Percentiles rank a stretch among this genome's conserved stretches.
These are phyloP conservation scores for Drosophila birchii DNA, from an alignment of 2,888 invertebrate species.

Conservation along the genomic window DNA sequence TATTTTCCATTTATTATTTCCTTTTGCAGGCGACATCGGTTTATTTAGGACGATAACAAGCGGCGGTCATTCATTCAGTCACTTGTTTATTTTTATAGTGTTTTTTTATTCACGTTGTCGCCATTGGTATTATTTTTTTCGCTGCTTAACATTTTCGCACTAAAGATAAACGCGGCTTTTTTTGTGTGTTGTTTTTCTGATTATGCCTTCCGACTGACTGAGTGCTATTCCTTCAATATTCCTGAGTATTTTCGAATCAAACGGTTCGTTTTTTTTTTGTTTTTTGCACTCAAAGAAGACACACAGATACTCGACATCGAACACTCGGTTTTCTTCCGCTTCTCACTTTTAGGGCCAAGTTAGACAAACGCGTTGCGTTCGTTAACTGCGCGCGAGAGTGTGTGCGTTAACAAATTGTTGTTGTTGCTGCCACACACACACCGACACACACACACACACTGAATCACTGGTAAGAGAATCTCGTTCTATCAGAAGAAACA, in stretches of 20 bases:
- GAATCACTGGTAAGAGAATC: slow-evolving; percentile 32
- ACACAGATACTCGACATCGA: slow-evolving; percentile 30
- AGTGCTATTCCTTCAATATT: slow-evolving; percentile 35
- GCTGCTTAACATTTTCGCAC: slow-evolving; percentile 32
- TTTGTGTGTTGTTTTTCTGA: slow-evolving; percentile 9
- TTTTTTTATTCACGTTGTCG: slow-evolving; percentile 39
- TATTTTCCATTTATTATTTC: slow-evolving; percentile 33
- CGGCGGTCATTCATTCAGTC: slow-evolving; percentile 29
- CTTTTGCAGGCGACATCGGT: slow-evolving; percentile 13
- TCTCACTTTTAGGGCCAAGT: slow-evolving; percentile 65
- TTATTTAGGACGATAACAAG: slow-evolving; percentile 48
- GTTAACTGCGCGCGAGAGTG: slow-evolving; percentile 48
- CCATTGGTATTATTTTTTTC: slow-evolving; percentile 15
- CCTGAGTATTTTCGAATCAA: slow-evolving; percentile 32
- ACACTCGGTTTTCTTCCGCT: slow-evolving; percentile 37
- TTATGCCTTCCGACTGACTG: slow-evolving; percentile 6
- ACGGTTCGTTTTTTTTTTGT: slow-evolving; percentile 31
- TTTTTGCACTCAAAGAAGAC: slow-evolving; percentile 44
- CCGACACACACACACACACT: slow-evolving; percentile 53
- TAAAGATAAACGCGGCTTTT: slow-evolving; percentile 54
- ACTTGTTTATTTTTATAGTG: slow-evolving; percentile 47
- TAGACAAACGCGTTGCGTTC: slow-evolving; percentile 65
- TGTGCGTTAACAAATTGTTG: slow-evolving; percentile 65
- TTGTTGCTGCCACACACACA: slow-evolving; percentile 50
- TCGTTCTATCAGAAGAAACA: slow-evolving; percentile 67